Percentiles rank a stretch among this genome's conserved stretches.
phyloP scores from a whole-genome alignment of 2,797 vertebrate genomes.

The Buphagus erythrorhynchus region DNA sequence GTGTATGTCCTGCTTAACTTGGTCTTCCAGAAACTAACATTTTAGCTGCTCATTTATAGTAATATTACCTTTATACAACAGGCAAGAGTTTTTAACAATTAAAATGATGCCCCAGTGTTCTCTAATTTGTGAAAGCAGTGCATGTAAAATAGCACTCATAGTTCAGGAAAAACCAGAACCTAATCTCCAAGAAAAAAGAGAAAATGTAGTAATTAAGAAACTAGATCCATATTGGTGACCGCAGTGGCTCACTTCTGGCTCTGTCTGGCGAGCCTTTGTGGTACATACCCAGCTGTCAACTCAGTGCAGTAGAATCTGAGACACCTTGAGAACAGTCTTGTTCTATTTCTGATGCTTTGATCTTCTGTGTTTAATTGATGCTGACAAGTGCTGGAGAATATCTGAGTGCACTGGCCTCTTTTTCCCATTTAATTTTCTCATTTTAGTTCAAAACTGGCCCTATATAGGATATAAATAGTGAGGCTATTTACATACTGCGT shows the following conservation, averaged over 20 bases:
- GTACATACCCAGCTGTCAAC: not conserved
- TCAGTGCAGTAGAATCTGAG: not conserved
- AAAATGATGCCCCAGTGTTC: not conserved
- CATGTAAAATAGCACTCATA: not conserved
- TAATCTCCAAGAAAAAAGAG: not conserved
- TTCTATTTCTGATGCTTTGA: constrained; percentile 30
- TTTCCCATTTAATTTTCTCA: not conserved
- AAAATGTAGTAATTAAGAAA: not conserved
- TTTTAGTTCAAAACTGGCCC: not conserved
- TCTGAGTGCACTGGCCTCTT: not conserved
- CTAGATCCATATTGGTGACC: not conserved
- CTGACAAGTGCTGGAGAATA: not conserved
- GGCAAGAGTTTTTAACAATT: not conserved
- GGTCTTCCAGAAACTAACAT: not conserved
- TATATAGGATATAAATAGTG: not conserved
- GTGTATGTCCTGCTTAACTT: not conserved
- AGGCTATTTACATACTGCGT: not conserved
- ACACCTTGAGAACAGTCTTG: not conserved
- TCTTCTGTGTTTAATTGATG: not conserved
- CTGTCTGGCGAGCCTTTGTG: not conserved
- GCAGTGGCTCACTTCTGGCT: not conserved
- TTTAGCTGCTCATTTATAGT: not conserved
- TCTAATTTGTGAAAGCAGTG: not conserved
- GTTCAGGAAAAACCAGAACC: not conserved
- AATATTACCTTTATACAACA: not conserved